Conservation (phyloP, 1,140 invertebrate species). For the Penaeus japonicus region DNA sequence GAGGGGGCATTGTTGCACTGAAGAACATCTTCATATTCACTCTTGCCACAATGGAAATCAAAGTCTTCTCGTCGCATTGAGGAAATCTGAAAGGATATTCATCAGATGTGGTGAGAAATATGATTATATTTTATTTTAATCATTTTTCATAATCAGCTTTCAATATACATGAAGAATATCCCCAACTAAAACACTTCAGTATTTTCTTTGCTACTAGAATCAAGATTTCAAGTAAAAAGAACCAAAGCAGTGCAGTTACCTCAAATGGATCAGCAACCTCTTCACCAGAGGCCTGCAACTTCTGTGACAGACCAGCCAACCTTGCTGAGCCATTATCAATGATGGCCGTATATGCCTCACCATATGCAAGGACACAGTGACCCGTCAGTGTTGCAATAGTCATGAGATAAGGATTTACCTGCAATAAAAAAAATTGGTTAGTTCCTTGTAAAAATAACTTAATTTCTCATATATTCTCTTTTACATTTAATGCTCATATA, state of each 20-base stretch:
- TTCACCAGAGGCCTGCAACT: slow-evolving; percentile 78
- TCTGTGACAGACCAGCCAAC: slow-evolving; percentile 70
- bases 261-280: slow-evolving; percentile 88
- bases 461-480: background rate
- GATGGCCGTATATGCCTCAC: slow-evolving; percentile 70
- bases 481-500: background rate
- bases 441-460: background rate
- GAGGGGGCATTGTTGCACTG: slow-evolving; percentile 81
- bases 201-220: no score
- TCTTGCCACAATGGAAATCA: slow-evolving; percentile 72
- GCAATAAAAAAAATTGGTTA: slow-evolving; percentile 48
- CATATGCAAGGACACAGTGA: slow-evolving; percentile 81
- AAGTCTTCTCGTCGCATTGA: slow-evolving; percentile 87
- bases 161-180: no score
- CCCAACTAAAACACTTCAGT: no score
- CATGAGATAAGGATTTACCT: slow-evolving; percentile 83
- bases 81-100: slow-evolving; percentile 39
- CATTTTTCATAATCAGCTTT: no score
- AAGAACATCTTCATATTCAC: slow-evolving; percentile 86
- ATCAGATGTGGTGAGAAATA: background rate
- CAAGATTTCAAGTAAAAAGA: background rate
- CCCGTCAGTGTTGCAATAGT: slow-evolving; percentile 95
- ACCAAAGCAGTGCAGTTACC: slow-evolving; percentile 69
- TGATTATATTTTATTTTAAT: no score
- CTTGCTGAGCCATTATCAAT: slow-evolving; percentile 92